A percentile compares a stretch with the other conserved stretches of the same genome.
These are phyloP conservation scores for Pseudochromis fuscus DNA, from an alignment of 2,797 vertebrate genomes.

Conservation along the genomic window DNA sequence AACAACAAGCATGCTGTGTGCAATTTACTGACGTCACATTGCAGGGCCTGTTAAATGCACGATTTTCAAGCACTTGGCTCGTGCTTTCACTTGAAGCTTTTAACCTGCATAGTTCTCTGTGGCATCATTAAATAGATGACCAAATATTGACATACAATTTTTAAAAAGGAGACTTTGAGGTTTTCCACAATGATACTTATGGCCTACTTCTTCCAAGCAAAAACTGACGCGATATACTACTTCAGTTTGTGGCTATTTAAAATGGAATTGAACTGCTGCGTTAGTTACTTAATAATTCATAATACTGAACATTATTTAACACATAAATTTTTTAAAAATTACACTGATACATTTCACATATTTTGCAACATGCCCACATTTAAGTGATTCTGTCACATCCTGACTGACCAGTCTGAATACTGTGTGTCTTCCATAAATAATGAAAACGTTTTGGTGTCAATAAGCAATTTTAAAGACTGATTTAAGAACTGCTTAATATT, in stretches of 20 bases:
- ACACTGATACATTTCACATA: slow-evolving; percentile 16
- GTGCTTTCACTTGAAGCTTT: slow-evolving; percentile 6
- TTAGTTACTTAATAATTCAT: slow-evolving; percentile 52
- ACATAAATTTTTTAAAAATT: slow-evolving; percentile 34
- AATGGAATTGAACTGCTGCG: slow-evolving; percentile 43
- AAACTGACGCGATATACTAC: slow-evolving; percentile 44
- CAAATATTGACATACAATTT: slow-evolving; percentile 15
- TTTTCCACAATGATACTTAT: slow-evolving; percentile 46
- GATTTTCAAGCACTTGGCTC: background rate
- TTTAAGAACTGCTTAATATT: slow-evolving; percentile 36
- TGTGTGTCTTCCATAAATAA: slow-evolving; percentile 17
- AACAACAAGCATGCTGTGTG: too few species aligned
- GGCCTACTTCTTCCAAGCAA: slow-evolving; percentile 61
- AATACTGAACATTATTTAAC: slow-evolving; percentile 39
- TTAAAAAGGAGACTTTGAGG: slow-evolving; percentile 18
- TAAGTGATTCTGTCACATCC: slow-evolving; percentile 2
- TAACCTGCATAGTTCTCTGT: slow-evolving; percentile 1
- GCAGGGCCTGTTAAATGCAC: background rate
- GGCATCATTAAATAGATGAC: slow-evolving; percentile 16
- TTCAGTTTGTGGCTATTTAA: slow-evolving; percentile 64
- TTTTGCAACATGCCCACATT: slow-evolving; percentile 2
- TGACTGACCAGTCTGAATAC: slow-evolving; percentile 9
- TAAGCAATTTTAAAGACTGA: slow-evolving; percentile 35
- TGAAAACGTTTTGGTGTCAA: slow-evolving; percentile 17
- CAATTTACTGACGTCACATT: background rate